A percentile compares a stretch with the other conserved stretches of the same genome.
phyloP scores from a whole-genome alignment of 2,888 invertebrate genomes.

The Ichneumoninae sp. region DNA sequence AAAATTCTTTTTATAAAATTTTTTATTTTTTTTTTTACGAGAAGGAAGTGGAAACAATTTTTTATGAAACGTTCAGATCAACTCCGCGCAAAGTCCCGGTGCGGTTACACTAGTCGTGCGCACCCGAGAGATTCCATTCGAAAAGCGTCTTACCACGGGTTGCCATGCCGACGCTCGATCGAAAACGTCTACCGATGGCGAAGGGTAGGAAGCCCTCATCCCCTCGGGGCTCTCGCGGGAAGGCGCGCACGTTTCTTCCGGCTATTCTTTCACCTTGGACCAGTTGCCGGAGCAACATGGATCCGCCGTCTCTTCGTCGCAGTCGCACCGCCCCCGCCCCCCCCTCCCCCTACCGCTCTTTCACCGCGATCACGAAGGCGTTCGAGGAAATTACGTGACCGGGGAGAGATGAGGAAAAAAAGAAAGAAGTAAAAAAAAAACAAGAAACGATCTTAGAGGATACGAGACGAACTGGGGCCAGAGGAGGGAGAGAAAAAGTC shows the following conservation, averaged over 20 bases:
- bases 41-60: not conserved
- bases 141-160: conserved; percentile 79
- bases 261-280: conserved; percentile 67
- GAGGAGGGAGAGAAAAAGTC: conserved; percentile 53
- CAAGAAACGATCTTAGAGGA: conserved; percentile 22
- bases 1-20: not conserved
- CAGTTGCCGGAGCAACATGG: conserved; percentile 69
- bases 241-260: conserved; percentile 63
- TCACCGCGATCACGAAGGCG: conserved; percentile 54
- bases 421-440: conserved; percentile 27
- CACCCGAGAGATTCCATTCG: conserved; percentile 71
- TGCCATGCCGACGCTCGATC: conserved; percentile 74
- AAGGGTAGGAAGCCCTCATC: conserved; percentile 55
- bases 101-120: not conserved
- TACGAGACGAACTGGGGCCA: conserved; percentile 20
- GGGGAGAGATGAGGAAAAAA: conserved; percentile 46
- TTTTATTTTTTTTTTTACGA: not conserved
- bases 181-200: conserved; percentile 52
- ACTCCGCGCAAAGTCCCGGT: not conserved
- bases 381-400: conserved; percentile 66
- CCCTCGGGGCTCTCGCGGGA: conserved; percentile 35
- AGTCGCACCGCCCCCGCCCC: conserved; percentile 51
- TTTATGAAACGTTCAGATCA: not conserved
- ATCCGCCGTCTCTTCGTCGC: conserved; percentile 42
- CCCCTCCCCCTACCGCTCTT: conserved; percentile 49